Evolutionary conservation across 2,888 invertebrate genomes (phyloP).

Genomic region (Ectemnius cavifrons): DNA sequence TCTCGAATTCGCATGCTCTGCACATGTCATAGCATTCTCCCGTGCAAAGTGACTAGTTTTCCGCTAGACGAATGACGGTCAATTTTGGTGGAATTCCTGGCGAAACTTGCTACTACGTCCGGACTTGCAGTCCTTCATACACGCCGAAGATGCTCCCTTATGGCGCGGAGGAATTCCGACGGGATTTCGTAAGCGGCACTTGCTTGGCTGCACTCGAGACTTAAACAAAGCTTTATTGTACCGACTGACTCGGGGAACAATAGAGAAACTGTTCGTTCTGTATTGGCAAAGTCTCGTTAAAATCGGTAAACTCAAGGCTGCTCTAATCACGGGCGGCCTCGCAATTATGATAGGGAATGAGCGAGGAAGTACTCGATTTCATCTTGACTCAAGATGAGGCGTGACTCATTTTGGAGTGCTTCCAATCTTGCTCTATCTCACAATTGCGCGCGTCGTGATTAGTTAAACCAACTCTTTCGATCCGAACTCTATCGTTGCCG

Average conservation of each 20-base stretch:
- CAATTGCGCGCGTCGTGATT: constrained; percentile 7
- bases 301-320: not conserved
- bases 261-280: not conserved
- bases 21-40: too few species aligned
- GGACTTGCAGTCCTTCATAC: too few species aligned
- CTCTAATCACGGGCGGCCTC: not conserved
- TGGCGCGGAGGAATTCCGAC: too few species aligned
- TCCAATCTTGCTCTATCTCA: not conserved
- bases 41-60: too few species aligned
- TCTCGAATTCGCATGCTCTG: too few species aligned
- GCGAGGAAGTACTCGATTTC: not conserved
- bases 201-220: not conserved
- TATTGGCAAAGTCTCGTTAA: not conserved
- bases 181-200: too few species aligned
- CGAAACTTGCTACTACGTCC: too few species aligned
- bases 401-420: constrained; percentile 13
- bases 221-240: constrained; percentile 3
- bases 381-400: not conserved
- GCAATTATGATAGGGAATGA: not conserved
- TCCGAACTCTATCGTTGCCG: not conserved
- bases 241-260: not conserved
- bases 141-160: too few species aligned
- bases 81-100: too few species aligned
- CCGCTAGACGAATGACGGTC: too few species aligned
- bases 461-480: not conserved